phyloP scores from a whole-genome alignment of 2,888 invertebrate species.

The Malthinus flaveolus region DNA sequence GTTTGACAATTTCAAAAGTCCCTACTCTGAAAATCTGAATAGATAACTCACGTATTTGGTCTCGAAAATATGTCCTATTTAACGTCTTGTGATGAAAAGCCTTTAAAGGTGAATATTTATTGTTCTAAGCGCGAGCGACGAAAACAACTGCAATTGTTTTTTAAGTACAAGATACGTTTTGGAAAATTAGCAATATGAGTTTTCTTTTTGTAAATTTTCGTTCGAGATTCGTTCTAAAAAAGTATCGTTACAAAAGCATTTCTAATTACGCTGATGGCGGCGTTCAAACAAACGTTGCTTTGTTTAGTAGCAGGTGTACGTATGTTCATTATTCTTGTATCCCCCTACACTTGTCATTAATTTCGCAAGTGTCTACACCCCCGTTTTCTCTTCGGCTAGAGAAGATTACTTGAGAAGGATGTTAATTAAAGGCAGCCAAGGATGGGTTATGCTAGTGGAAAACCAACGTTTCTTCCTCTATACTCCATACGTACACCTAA shows the following conservation, averaged over 20 bases:
- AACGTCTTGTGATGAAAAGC: too few species aligned
- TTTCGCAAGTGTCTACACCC: conserved; percentile 54
- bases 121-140: too few species aligned
- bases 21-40: too few species aligned
- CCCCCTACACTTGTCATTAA: conserved; percentile 36
- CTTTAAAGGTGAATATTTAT: too few species aligned
- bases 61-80: too few species aligned
- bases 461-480: conserved; percentile 30
- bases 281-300: conserved; percentile 35
- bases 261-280: conserved; percentile 37
- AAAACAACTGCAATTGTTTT: too few species aligned
- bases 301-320: conserved; percentile 44
- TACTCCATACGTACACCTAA: background rate
- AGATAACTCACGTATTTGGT: too few species aligned
- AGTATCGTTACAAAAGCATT: conserved; percentile 25
- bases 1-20: too few species aligned
- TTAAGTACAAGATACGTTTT: too few species aligned
- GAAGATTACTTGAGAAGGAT: conserved; percentile 49
- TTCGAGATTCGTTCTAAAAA: conserved; percentile 6
- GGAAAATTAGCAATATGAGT: too few species aligned
- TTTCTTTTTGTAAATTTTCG: conserved; percentile 1
- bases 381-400: conserved; percentile 54
- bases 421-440: conserved; percentile 39
- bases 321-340: conserved; percentile 43
- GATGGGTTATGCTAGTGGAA: conserved; percentile 39